Conservation (phyloP, 2,888 invertebrate genomes). For the Acronicta leporina region DNA sequence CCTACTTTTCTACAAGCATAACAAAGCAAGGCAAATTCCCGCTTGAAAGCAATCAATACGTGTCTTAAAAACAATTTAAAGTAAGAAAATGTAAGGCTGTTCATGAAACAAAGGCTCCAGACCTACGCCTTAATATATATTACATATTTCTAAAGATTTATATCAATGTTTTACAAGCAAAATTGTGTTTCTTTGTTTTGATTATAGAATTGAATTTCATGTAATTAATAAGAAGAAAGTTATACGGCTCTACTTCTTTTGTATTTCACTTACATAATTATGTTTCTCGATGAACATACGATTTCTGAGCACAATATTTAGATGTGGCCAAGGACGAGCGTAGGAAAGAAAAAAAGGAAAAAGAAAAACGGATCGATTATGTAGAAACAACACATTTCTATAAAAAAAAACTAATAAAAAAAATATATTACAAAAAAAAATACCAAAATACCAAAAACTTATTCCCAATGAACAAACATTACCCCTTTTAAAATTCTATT, state of each 20-base stretch:
- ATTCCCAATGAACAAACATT: slow-evolving; percentile 59
- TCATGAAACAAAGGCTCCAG: slow-evolving; percentile 68
- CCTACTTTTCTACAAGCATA: slow-evolving; percentile 44
- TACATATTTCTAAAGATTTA: slow-evolving; percentile 72
- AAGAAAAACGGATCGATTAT: no score
- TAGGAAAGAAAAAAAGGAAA: no score
- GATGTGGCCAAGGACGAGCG: no score
- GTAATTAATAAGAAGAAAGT: no score
- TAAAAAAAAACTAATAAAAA: no score
- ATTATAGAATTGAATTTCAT: no score
- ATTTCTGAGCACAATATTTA: no score
- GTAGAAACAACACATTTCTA: no score
- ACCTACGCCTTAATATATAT: slow-evolving; percentile 66
- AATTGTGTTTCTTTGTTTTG: no score
- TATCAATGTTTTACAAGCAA: slow-evolving; percentile 37
- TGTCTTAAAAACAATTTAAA: slow-evolving; percentile 75
- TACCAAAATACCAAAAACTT: slow-evolving; percentile 37
- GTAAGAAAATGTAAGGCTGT: slow-evolving; percentile 64
- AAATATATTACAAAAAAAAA: slow-evolving; percentile 17
- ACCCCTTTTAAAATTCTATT: slow-evolving; percentile 62
- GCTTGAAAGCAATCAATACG: slow-evolving; percentile 72
- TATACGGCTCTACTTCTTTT: no score
- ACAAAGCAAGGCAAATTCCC: slow-evolving; percentile 58
- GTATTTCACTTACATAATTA: no score
- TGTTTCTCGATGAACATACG: no score